Evolutionary conservation across 2,888 invertebrate species (phyloP).

Genomic region (Gymnoscelis rufifasciata): DNA sequence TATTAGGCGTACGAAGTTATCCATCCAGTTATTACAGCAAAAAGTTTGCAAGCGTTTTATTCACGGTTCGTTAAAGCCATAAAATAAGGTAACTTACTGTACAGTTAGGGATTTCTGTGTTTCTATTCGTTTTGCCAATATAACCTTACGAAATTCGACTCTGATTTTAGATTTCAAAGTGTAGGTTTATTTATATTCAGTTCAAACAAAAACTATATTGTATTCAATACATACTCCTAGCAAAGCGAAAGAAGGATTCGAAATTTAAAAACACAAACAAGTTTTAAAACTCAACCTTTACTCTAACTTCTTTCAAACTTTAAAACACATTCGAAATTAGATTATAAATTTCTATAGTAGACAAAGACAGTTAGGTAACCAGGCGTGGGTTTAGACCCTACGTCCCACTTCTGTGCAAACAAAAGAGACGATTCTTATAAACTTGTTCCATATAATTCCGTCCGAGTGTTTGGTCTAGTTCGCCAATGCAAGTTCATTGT

Average conservation of each 20-base stretch:
- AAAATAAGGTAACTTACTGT: constrained; percentile 13
- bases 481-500: constrained; percentile 77
- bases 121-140: constrained; percentile 29
- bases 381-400: constrained; percentile 31
- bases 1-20: constrained; percentile 20
- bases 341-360: too few species aligned
- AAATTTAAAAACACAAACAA: too few species aligned
- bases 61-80: constrained; percentile 38
- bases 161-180: too few species aligned
- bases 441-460: constrained; percentile 59
- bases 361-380: too few species aligned
- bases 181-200: constrained; percentile 18
- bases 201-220: too few species aligned
- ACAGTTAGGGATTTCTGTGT: constrained; percentile 25
- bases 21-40: constrained; percentile 24
- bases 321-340: too few species aligned
- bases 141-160: too few species aligned
- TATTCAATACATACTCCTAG: too few species aligned
- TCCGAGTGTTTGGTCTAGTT: constrained; percentile 75
- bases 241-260: too few species aligned
- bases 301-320: too few species aligned
- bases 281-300: too few species aligned
- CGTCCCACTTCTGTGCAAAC: constrained; percentile 42
- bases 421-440: constrained; percentile 41
- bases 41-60: constrained; percentile 29